Evolutionary conservation across 2,888 invertebrate species (phyloP).

Genomic region (Caradrina clavipalpis): DNA sequence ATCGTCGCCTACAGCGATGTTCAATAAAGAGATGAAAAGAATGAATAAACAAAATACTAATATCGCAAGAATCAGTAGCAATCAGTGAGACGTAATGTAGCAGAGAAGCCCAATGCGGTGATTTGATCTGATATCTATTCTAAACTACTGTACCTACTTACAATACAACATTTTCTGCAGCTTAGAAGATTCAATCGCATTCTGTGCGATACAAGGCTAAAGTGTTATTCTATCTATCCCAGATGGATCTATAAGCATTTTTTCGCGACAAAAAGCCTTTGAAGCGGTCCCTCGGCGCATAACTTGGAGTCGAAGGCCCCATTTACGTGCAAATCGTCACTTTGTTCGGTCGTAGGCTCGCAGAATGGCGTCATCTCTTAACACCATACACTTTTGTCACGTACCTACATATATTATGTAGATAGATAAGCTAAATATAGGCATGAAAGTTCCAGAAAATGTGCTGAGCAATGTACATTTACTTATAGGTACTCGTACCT

Average conservation of each 20-base stretch:
- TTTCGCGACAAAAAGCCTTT: slow-evolving; percentile 32
- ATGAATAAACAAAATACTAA: too few species aligned
- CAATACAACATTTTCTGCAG: neutral
- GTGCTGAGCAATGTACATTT: neutral
- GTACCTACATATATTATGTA: neutral
- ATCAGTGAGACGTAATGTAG: neutral
- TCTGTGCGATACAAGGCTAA: slow-evolving; percentile 1
- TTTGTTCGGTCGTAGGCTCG: slow-evolving; percentile 40
- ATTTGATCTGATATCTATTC: neutral
- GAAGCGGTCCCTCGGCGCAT: slow-evolving; percentile 21
- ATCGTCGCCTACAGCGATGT: too few species aligned
- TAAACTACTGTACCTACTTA: neutral
- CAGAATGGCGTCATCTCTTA: slow-evolving; percentile 42
- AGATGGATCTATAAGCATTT: slow-evolving; percentile 25
- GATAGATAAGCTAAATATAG: slow-evolving; percentile 1
- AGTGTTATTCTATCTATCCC: slow-evolving; percentile 5
- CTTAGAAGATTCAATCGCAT: neutral
- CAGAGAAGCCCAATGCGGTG: neutral
- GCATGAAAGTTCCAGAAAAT: too few species aligned
- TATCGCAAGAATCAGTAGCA: neutral
- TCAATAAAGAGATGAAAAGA: too few species aligned
- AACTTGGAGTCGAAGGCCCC: slow-evolving; percentile 23
- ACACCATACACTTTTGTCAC: slow-evolving; percentile 22
- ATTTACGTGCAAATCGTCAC: slow-evolving; percentile 59
- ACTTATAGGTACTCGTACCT: too few species aligned